Evolutionary conservation across 2,113 vertebrate species (phyloP), one percentile per base, ranked within the genome.

Genomic region (Rhinogobius similis): DNA sequence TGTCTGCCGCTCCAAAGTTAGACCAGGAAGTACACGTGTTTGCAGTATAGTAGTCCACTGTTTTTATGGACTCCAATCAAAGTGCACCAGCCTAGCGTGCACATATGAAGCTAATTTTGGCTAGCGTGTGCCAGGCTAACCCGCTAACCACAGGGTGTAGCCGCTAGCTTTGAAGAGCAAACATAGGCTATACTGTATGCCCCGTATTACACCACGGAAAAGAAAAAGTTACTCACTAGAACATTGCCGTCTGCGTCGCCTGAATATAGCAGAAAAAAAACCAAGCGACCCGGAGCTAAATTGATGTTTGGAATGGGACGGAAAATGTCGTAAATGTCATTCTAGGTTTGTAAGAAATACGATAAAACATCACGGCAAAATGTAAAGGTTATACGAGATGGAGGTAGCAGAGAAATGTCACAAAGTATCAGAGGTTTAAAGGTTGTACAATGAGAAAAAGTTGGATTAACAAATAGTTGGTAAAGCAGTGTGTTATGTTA

Each of bases 131-230:
- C 62, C 72, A 46, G 77, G 78, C 66, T 77, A 85, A 89, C 85
- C 86, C 87, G 78, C 66, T 77, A 85, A 90, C 86, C 86, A 88
- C 83, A 87, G 90, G 90, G 88, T 88, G 87, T 85, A 85, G 77
- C 77, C 65, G 38, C 48, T 64, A 73, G 61, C 76, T 87, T 89
- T 89, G 83, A 90, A 86, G 82, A 74, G 64, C 78, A 77, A 84
- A 87, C 81, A 73, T 82, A 75, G 68, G 72, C 87, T 82, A n/a
- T n/a, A 78, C 85, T 63, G 81, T 82, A 82, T 59, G 41, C 38
- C 68, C 62, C 62, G 27, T 32, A 84, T 77, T 65, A 81, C 70
- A 67, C 2, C 63, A 84, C 71, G 82, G 75, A 85, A 85, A 87
- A 63, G 21, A 43, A 63, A 63, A 63, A 72, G 61, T 55, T 29